A percentile compares a stretch with the other conserved stretches of the same genome.
phyloP scores from a whole-genome alignment of 1,140 invertebrate genomes.

The Panulirus ornatus region DNA sequence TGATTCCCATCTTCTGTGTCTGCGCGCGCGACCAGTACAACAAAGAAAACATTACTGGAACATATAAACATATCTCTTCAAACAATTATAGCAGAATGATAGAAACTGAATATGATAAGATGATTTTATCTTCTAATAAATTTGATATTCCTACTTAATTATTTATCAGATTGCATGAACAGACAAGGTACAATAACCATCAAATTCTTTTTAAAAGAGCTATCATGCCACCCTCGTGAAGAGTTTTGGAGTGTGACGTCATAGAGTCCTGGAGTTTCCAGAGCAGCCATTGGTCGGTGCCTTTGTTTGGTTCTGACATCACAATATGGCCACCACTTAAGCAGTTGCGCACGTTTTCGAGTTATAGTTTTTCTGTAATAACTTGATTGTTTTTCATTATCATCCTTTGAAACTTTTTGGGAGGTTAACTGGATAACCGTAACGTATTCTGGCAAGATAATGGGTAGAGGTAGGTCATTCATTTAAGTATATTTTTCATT shows the following conservation, averaged over 20 bases:
- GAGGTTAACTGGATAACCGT: background rate
- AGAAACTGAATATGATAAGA: background rate
- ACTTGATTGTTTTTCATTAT: constrained; percentile 32
- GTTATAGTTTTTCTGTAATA: constrained; percentile 36
- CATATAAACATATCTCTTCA: too few species aligned
- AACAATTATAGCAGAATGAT: background rate
- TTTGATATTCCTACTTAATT: background rate
- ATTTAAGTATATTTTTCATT: background rate
- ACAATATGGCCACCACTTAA: constrained; percentile 45
- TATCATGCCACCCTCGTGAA: background rate
- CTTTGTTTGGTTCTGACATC: constrained; percentile 47
- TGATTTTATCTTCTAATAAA: background rate
- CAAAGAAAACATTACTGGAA: constrained; percentile 28
- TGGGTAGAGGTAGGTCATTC: constrained; percentile 30
- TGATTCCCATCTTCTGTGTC: constrained; percentile 23
- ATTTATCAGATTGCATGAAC: background rate
- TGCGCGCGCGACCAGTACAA: background rate
- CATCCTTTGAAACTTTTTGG: constrained; percentile 27
- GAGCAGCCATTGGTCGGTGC: background rate
- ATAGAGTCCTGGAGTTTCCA: background rate
- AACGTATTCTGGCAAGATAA: constrained; percentile 3
- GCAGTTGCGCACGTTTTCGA: background rate
- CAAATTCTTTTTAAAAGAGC: background rate
- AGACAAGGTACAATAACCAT: background rate
- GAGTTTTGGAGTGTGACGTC: constrained; percentile 24